A percentile compares a stretch with the other conserved stretches of the same genome.
Evolutionary conservation across 1,140 invertebrate genomes (phyloP).

Genomic region (Augochlora pura): DNA sequence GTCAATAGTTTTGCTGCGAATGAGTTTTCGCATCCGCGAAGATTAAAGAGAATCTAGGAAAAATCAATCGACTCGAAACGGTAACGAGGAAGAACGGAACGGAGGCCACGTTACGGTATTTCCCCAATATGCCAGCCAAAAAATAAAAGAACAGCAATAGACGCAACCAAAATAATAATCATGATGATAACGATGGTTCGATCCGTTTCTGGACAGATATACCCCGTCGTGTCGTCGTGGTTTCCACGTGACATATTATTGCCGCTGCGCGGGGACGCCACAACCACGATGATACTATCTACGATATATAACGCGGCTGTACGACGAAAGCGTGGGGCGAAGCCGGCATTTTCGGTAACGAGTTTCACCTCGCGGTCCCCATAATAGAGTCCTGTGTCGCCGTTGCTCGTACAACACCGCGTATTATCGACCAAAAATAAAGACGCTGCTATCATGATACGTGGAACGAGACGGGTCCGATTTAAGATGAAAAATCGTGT

Average conservation of each 20-base stretch:
- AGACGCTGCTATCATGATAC: slow-evolving; percentile 32
- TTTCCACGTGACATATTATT: slow-evolving; percentile 63
- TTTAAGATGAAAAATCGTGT: slow-evolving; percentile 63
- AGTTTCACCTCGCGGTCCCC: slow-evolving; percentile 38
- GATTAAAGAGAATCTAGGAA: neutral
- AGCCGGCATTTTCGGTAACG: slow-evolving; percentile 31
- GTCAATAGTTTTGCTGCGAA: neutral
- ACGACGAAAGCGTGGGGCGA: neutral
- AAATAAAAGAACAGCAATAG: neutral
- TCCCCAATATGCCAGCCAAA: too few relatives aligned
- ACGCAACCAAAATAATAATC: neutral
- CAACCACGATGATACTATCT: slow-evolving; percentile 20
- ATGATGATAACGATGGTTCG: slow-evolving; percentile 4
- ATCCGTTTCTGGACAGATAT: neutral
- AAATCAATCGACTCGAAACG: neutral
- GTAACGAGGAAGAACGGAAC: neutral
- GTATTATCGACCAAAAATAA: slow-evolving; percentile 60
- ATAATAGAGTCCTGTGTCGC: neutral
- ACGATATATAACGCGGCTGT: neutral
- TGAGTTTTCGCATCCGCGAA: too few relatives aligned
- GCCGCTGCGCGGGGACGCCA: slow-evolving; percentile 17
- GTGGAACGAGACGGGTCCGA: slow-evolving; percentile 38
- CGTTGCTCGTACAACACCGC: slow-evolving; percentile 15
- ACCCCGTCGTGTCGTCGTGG: slow-evolving; percentile 1
- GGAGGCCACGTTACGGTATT: neutral